Evolutionary conservation across 2,797 vertebrate species (phyloP).

Genomic region (Falco novaeseelandiae): DNA sequence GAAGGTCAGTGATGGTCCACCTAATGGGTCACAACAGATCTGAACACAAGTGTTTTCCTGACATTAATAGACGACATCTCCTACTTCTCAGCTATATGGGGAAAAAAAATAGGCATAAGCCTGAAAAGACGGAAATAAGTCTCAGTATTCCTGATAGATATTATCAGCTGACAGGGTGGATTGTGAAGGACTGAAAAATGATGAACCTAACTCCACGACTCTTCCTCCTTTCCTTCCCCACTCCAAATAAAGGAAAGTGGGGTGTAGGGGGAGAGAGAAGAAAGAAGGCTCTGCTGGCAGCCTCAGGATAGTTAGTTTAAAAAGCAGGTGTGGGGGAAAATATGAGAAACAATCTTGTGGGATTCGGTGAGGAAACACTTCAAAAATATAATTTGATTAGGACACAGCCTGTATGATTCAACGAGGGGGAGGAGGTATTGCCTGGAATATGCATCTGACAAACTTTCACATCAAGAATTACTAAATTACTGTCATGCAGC

Average conservation of each 20-base stretch:
- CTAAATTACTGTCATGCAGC: constrained; percentile 72
- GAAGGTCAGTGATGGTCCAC: neutral
- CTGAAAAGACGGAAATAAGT: constrained; percentile 56
- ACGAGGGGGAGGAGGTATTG: constrained; percentile 78
- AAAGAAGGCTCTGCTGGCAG: constrained; percentile 49
- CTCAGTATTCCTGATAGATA: constrained; percentile 44
- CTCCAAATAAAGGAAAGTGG: neutral
- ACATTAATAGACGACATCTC: neutral
- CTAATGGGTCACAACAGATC: neutral
- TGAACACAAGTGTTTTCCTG: neutral
- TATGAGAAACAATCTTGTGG: constrained; percentile 72
- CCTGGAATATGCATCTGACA: constrained; percentile 77
- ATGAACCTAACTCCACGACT: constrained; percentile 53
- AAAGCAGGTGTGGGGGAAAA: constrained; percentile 67
- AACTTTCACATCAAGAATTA: constrained; percentile 72
- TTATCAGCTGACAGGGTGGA: constrained; percentile 63
- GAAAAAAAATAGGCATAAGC: neutral
- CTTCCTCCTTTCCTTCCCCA: neutral
- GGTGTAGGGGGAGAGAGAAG: neutral
- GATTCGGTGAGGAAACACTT: constrained; percentile 79
- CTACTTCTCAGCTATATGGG: neutral
- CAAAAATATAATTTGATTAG: constrained; percentile 80
- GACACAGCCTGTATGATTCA: constrained; percentile 78
- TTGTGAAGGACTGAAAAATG: constrained; percentile 63
- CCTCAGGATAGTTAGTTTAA: constrained; percentile 47